Conservation (phyloP, 2,888 invertebrate species). For the Autographa pulchrina region DNA sequence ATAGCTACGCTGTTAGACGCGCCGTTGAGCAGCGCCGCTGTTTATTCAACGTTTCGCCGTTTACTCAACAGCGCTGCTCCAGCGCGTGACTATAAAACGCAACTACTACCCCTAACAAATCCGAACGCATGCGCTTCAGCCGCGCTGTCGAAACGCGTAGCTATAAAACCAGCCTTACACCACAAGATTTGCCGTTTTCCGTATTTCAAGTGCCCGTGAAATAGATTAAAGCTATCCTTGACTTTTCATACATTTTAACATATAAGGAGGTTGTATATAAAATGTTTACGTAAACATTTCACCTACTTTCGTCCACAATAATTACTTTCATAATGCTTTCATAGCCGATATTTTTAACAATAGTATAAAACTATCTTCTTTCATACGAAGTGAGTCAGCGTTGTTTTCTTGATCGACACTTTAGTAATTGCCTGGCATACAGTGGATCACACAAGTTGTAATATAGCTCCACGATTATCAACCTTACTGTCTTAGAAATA, state of each 20-base stretch:
- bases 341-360: constrained; percentile 39
- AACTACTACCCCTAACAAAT: too few species aligned
- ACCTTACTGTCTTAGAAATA: background rate
- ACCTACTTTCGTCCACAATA: constrained; percentile 16
- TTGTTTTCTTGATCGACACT: constrained; percentile 48
- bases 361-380: constrained; percentile 55
- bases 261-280: background rate
- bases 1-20: too few species aligned
- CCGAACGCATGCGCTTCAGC: too few species aligned
- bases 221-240: too few species aligned
- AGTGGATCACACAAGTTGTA: background rate
- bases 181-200: too few species aligned
- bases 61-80: too few species aligned
- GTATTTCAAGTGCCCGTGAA: too few species aligned
- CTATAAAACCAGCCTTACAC: background rate
- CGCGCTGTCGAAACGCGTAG: too few species aligned
- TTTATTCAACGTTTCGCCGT: too few species aligned
- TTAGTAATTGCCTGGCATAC: constrained; percentile 62
- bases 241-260: background rate
- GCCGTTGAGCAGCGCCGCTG: too few species aligned
- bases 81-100: too few species aligned
- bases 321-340: constrained; percentile 33
- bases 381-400: constrained; percentile 56
- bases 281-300: constrained; percentile 9
- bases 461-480: background rate